phyloP scores from a whole-genome alignment of 2,113 vertebrate genomes.

The Genyomyrus donnyi region DNA sequence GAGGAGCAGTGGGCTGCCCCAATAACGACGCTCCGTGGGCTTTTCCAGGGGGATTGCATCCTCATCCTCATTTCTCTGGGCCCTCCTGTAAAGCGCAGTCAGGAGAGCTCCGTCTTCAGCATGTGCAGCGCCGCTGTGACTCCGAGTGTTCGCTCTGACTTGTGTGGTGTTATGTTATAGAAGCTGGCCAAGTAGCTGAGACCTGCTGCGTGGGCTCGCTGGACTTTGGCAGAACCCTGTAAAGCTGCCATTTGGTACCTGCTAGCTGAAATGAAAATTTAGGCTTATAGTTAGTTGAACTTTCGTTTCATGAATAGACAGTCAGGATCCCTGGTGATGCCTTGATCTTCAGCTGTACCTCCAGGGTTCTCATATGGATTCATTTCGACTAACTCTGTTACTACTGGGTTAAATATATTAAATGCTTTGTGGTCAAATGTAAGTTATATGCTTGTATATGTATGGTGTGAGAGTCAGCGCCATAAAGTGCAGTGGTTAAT shows the following conservation, averaged over 20 bases:
- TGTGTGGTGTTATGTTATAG: neutral
- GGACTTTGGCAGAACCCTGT: neutral
- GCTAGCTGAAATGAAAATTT: too few species aligned
- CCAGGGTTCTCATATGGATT: neutral
- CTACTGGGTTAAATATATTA: neutral
- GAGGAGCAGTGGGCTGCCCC: neutral
- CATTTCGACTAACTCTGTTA: neutral
- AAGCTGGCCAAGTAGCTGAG: neutral
- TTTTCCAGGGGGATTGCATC: neutral
- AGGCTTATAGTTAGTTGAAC: neutral
- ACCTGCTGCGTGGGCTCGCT: neutral
- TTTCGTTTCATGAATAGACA: neutral
- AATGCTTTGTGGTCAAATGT: neutral
- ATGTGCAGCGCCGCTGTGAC: neutral
- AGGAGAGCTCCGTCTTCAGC: neutral
- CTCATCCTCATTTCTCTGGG: neutral
- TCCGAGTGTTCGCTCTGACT: neutral
- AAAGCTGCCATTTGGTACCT: neutral
- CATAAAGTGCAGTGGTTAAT: neutral
- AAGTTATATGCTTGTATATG: neutral
- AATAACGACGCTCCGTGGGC: neutral
- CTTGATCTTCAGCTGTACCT: neutral
- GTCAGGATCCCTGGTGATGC: neutral
- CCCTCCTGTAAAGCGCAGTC: neutral
- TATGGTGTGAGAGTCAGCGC: neutral